Conservation (phyloP, 2,113 vertebrate genomes). For the Dicentrarchus labrax region DNA sequence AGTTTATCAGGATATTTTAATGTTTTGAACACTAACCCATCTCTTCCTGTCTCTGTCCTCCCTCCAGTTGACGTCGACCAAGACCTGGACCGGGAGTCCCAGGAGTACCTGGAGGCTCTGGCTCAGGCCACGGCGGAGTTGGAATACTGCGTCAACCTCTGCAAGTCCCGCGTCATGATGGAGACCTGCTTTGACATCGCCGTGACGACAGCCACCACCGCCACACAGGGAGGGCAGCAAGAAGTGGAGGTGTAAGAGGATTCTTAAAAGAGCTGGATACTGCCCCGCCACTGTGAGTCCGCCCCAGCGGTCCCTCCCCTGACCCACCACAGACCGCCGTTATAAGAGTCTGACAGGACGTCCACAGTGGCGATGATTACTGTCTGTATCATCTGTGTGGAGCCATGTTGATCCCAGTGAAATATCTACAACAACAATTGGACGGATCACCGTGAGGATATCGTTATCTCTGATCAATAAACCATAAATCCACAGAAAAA, state of each 20-base stretch:
- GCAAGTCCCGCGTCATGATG: slow-evolving; percentile 95
- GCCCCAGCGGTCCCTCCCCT: too few species aligned
- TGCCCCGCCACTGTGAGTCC: neutral
- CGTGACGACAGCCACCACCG: neutral
- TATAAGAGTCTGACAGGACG: too few species aligned
- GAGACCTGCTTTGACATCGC: slow-evolving; percentile 95
- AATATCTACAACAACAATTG: too few species aligned
- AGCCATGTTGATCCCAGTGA: too few species aligned
- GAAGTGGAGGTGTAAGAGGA: slow-evolving; percentile 37
- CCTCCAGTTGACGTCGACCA: slow-evolving; percentile 92
- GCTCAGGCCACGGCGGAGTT: slow-evolving; percentile 89
- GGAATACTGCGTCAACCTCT: slow-evolving; percentile 91
- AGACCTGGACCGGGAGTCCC: slow-evolving; percentile 90
- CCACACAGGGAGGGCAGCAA: neutral
- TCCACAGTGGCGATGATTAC: too few species aligned
- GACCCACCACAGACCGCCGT: too few species aligned
- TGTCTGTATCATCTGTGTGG: too few species aligned
- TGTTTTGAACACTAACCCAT: neutral
- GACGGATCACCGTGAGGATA: too few species aligned
- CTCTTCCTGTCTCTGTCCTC: neutral
- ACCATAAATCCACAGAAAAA: too few species aligned
- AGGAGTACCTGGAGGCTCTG: slow-evolving; percentile 91
- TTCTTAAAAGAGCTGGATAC: neutral
- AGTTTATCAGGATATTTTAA: neutral
- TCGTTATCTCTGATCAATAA: too few species aligned